Percentiles rank a stretch among this genome's conserved stretches.
Conservation (phyloP, 2,888 invertebrate genomes). For the Pristionchus japonicus region DNA sequence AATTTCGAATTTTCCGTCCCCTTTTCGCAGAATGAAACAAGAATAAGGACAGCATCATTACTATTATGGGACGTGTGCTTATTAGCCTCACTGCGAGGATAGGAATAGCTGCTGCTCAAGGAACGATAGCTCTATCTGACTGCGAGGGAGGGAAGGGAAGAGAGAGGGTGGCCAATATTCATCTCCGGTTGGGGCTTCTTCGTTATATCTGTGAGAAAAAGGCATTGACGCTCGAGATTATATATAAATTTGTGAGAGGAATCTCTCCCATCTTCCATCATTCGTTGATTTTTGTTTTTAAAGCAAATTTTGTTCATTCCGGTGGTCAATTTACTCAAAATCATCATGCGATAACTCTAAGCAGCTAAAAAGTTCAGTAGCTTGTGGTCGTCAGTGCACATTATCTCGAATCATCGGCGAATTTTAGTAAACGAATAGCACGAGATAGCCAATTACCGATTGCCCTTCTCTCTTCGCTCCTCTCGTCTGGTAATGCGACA, state of each 20-base stretch:
- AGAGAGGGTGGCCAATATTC: not conserved
- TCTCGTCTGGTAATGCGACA: not conserved
- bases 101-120: not conserved
- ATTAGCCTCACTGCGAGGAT: not conserved
- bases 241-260: too few species aligned
- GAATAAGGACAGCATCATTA: not conserved
- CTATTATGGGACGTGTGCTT: not conserved
- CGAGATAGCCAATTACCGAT: not conserved
- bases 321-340: too few species aligned
- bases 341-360: not conserved
- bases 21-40: not conserved
- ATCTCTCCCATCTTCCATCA: not conserved
- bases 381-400: not conserved
- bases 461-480: not conserved
- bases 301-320: too few species aligned
- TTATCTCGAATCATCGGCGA: not conserved
- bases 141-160: not conserved
- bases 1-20: not conserved
- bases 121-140: not conserved
- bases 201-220: not conserved
- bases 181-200: not conserved
- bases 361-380: not conserved
- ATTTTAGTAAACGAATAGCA: not conserved
- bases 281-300: too few species aligned
- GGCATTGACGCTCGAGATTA: not conserved